These are phyloP conservation scores for Callionymus lyra DNA, from an alignment of 2,113 vertebrate species.

Conservation along the genomic window DNA sequence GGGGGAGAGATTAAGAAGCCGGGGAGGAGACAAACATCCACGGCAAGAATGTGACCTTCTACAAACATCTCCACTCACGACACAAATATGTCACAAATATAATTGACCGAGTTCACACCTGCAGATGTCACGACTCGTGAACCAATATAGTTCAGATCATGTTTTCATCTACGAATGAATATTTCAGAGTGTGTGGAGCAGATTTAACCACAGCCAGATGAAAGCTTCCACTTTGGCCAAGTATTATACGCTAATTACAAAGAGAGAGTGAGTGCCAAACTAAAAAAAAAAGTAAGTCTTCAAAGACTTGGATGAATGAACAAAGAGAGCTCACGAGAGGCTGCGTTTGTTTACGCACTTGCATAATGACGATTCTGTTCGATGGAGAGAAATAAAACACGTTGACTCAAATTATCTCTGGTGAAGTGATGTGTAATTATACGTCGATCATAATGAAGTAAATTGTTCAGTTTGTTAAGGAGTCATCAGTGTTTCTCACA, in stretches of 20 bases:
- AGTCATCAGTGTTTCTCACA: no score
- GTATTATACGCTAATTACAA: background rate
- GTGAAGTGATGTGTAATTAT: no score
- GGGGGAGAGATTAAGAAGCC: conserved; percentile 2
- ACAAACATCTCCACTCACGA: no score
- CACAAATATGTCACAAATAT: no score
- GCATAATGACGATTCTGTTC: no score
- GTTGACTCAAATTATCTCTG: no score
- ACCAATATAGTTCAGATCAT: background rate
- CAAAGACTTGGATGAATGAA: conserved; percentile 1
- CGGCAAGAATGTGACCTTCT: background rate
- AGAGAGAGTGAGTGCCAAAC: background rate
- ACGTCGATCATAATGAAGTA: no score
- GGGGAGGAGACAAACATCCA: fast-evolving
- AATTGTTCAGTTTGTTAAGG: no score
- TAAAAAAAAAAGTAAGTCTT: background rate
- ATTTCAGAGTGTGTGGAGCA: background rate
- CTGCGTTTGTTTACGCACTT: no score
- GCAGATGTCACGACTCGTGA: no score
- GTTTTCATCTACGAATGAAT: conserved; percentile 1
- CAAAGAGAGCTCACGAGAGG: background rate
- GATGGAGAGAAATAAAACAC: no score
- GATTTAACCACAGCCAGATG: background rate
- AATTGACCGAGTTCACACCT: background rate
- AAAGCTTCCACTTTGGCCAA: background rate